These are phyloP conservation scores for Pelobates cultripes DNA, from an alignment of 2,797 vertebrate species.

Conservation along the genomic window DNA sequence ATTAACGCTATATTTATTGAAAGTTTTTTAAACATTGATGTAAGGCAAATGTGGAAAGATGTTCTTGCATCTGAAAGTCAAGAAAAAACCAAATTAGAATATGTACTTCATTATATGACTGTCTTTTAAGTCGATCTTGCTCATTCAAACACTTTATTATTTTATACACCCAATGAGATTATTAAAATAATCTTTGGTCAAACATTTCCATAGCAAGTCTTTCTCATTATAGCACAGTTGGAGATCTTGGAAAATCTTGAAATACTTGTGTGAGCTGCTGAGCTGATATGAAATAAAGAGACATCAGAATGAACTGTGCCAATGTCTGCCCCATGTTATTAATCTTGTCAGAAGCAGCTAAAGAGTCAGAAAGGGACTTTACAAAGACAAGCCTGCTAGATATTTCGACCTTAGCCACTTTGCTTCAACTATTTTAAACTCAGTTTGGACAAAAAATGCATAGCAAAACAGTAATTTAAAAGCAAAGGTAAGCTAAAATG, in stretches of 20 bases:
- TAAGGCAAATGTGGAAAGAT: too few relatives aligned
- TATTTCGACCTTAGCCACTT: neutral
- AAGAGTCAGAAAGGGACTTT: neutral
- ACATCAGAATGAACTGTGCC: neutral
- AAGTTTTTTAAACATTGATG: too few relatives aligned
- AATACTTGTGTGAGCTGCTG: neutral
- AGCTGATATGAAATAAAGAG: neutral
- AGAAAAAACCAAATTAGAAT: too few relatives aligned
- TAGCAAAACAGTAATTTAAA: neutral
- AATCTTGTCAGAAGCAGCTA: neutral
- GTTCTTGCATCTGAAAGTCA: too few relatives aligned
- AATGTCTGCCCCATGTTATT: neutral
- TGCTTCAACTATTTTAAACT: neutral
- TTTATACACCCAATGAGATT: neutral
- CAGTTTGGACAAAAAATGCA: neutral
- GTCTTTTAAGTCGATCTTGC: neutral
- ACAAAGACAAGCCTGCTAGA: neutral
- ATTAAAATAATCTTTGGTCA: neutral
- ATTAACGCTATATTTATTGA: too few relatives aligned
- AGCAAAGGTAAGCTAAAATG: neutral
- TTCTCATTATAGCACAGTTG: neutral
- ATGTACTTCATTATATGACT: too few relatives aligned
- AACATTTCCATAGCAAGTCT: neutral
- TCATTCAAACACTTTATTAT: neutral
- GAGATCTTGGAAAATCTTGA: neutral